Conservation (phyloP, 2,888 invertebrate genomes). For the Lasioglossum vierecki region DNA sequence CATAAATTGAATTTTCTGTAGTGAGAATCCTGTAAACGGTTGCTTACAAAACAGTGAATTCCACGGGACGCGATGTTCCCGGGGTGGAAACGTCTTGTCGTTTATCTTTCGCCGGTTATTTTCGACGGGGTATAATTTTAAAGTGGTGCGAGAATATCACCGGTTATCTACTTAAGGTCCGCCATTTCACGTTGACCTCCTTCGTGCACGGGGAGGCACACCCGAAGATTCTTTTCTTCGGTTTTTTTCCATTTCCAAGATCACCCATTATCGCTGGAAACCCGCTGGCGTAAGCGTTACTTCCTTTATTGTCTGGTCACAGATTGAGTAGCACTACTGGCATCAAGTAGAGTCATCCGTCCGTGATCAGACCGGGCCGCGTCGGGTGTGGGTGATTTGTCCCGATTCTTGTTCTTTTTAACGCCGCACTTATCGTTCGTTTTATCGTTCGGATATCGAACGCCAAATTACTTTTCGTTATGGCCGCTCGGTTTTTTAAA, state of each 20-base stretch:
- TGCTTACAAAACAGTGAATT: not conserved
- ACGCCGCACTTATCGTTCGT: no score
- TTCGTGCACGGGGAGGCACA: not conserved
- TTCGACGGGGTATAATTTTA: conserved; percentile 2
- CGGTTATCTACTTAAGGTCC: not conserved
- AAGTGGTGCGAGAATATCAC: not conserved
- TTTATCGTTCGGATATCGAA: not conserved
- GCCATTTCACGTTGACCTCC: conserved; percentile 13
- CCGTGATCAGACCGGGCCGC: conserved; percentile 47
- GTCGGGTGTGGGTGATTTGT: conserved; percentile 6
- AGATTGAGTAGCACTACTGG: conserved; percentile 68
- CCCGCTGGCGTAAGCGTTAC: conserved; percentile 68
- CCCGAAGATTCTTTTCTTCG: conserved; percentile 25
- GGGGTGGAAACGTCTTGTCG: not conserved
- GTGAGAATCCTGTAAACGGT: not conserved
- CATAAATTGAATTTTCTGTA: not conserved
- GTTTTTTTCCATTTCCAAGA: conserved; percentile 55
- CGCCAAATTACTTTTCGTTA: not conserved
- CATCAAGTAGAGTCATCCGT: conserved; percentile 63
- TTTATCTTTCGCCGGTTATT: not conserved
- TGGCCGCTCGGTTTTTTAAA: not conserved
- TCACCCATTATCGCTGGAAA: conserved; percentile 57
- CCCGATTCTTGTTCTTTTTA: conserved; percentile 14
- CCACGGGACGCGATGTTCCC: not conserved
- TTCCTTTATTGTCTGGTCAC: conserved; percentile 63